phyloP scores from a whole-genome alignment of 1,140 invertebrate species.

The Cyclargus thomasi region DNA sequence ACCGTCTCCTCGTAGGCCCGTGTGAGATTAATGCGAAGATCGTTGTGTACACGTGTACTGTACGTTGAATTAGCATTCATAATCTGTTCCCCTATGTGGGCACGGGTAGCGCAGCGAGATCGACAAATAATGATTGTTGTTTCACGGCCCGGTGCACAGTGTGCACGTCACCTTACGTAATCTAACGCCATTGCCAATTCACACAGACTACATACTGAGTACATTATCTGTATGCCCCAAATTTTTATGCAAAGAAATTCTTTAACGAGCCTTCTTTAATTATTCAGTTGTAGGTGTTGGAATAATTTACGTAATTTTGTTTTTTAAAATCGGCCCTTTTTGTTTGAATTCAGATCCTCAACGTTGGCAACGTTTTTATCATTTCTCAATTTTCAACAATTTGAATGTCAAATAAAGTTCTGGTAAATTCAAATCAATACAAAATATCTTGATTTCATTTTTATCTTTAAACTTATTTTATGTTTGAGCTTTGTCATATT shows the following conservation, averaged over 20 bases:
- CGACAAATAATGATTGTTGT: conserved; percentile 44
- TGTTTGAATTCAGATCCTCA: background rate
- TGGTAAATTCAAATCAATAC: too few species aligned
- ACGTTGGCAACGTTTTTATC: background rate
- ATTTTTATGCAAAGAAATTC: background rate
- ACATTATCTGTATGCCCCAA: conserved; percentile 10
- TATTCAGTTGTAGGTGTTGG: background rate
- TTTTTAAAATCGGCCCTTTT: too few species aligned
- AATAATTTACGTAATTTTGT: background rate
- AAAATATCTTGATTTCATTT: too few species aligned
- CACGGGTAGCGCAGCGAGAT: conserved; percentile 25
- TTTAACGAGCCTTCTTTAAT: background rate
- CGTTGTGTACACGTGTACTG: conserved; percentile 15
- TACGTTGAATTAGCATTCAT: conserved; percentile 4
- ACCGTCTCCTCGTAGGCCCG: background rate
- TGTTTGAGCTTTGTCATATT: too few species aligned
- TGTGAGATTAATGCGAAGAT: background rate
- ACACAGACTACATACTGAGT: conserved; percentile 18
- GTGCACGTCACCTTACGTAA: conserved; percentile 54
- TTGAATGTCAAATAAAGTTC: too few species aligned
- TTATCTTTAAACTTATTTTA: too few species aligned
- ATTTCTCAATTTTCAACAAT: too few species aligned
- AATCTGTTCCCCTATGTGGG: conserved; percentile 25
- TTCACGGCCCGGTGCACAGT: conserved; percentile 45
- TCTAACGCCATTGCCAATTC: conserved; percentile 30